These are phyloP conservation scores for Phymatocera aterrima DNA, from an alignment of 2,888 invertebrate species.

Conservation along the genomic window DNA sequence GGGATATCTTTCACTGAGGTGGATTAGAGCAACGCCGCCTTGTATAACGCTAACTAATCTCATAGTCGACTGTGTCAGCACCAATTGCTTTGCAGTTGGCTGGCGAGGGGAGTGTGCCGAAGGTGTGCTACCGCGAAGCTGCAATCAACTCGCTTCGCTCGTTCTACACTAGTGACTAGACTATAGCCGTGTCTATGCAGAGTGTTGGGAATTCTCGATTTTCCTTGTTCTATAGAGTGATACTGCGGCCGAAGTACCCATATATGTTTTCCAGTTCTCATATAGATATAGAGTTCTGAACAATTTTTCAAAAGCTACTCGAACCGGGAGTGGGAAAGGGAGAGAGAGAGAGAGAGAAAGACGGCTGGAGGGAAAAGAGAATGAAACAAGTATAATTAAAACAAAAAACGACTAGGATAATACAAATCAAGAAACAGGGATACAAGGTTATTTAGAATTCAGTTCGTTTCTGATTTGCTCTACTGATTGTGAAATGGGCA, in stretches of 20 bases:
- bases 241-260: background rate
- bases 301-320: too few species aligned
- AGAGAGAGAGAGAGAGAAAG: background rate
- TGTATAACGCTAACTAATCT: conserved; percentile 30
- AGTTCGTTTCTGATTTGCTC: background rate
- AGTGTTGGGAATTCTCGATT: background rate
- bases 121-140: conserved; percentile 11
- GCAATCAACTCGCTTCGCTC: conserved; percentile 19
- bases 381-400: background rate
- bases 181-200: background rate
- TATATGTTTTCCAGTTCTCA: too few species aligned
- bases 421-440: background rate
- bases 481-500: conserved; percentile 12
- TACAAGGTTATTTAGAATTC: background rate
- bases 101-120: background rate
- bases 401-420: background rate
- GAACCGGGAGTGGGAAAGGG: background rate
- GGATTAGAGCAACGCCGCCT: conserved; percentile 35
- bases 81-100: conserved; percentile 15
- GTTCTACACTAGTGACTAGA: background rate
- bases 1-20: background rate
- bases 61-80: background rate
- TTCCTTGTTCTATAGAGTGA: background rate
- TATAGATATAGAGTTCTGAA: too few species aligned
- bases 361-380: background rate